Base-by-base conservation (phyloP, 2,113 vertebrate genomes). In the Colossoma macropomum region DNA sequence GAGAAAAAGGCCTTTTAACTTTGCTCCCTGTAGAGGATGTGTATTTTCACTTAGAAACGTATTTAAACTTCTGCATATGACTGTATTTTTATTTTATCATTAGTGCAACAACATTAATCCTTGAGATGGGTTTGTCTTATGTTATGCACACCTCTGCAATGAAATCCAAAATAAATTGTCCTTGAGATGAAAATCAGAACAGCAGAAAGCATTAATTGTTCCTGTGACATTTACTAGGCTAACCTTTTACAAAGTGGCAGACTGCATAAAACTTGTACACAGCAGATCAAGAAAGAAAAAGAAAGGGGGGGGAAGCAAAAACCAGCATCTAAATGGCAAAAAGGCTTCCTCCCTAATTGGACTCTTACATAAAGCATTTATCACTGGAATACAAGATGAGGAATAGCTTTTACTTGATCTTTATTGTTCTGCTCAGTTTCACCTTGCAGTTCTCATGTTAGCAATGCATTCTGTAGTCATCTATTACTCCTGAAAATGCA, bases 401-500 rank as follows among this genome's bases (percentile, higher is more conserved):
- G 28, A 83, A 38, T 17, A 56, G 48, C 32, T 81, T 85, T 85
- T 73, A 66, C 68, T 83, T 69, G 28, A 77, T 79, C 84, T 85
- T 85, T 88, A 83, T 84, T 86, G 80, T 88, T 89, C 80, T 77
- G 83, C 77, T 86, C 74, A 54, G 75, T 45, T 77, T 86, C 84
- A 84, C 80, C 80, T 86, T 87, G 85, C 71, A 83, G 54, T 79
- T 17, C 54, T 56, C 63, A 30, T 74, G 79, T 66, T 54, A 79
- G 21, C 77, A 63, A 77, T 65, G 60, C 87, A 30, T 85, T 71
- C 75, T 74, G 74, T 56, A 76, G 80, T 86, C 71, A 74, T 79
- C 48, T 0, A 45, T 82, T 69, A 84, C 73, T 79, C 80, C 71
- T 76, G 75, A 62, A 88, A 86, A 88, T 86, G 91, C 92, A 94